These are phyloP conservation scores for Hermetia illucens DNA, from an alignment of 1,140 invertebrate species.

Conservation along the genomic window DNA sequence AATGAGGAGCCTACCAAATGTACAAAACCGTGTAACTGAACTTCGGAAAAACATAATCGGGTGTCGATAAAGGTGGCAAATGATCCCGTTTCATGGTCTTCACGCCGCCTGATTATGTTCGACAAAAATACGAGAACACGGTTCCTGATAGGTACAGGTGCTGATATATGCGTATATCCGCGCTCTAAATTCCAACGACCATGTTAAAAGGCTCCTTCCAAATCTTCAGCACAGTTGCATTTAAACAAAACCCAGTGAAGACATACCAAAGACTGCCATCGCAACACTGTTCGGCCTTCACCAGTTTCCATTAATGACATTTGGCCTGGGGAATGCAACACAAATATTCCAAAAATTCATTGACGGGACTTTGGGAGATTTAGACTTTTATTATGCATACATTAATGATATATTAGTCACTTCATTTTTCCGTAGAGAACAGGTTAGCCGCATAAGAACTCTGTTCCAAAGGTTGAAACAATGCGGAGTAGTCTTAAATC, in stretches of 20 bases:
- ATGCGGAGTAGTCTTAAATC: neutral
- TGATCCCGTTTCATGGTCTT: no score
- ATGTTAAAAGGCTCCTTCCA: no score
- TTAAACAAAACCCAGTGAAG: conserved; percentile 25
- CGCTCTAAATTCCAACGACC: no score
- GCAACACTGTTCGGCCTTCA: conserved; percentile 9
- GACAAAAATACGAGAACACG: no score
- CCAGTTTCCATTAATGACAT: conserved; percentile 9
- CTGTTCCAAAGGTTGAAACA: neutral
- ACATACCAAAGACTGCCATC: conserved; percentile 14
- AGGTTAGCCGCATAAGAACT: neutral
- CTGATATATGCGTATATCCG: no score
- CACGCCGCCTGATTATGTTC: no score
- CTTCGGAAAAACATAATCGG: no score
- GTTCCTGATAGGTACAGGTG: no score
- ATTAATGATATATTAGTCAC: neutral
- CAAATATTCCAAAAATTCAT: conserved; percentile 8
- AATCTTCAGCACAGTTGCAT: no score
- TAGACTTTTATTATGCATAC: neutral
- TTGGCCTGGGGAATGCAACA: conserved; percentile 12
- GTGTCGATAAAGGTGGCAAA: no score
- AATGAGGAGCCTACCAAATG: no score
- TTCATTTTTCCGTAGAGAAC: neutral
- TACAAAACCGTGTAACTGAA: no score
- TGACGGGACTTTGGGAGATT: neutral